Evolutionary conservation across 2,888 invertebrate genomes (phyloP), one percentile per base, ranked within the genome.

Genomic region (Sarcophaga carnaria): DNA sequence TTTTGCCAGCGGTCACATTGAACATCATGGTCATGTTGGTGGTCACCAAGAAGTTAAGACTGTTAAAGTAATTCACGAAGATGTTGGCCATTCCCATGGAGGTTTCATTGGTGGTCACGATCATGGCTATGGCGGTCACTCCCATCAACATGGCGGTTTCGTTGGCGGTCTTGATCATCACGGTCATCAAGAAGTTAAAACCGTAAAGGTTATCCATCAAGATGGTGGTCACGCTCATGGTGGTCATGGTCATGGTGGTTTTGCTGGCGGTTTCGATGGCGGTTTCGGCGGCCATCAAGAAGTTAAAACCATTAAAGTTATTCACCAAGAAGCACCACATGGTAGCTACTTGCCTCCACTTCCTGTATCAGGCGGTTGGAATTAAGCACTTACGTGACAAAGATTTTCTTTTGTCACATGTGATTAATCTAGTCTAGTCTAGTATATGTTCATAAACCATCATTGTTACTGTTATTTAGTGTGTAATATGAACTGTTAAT

Each of bases 321-420:
- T 88, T 37, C 84, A 91, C 89, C 74, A 82, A 49, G 72, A 88
- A 37, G 83, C 22, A 8, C 17, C 62, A 20, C 62, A n/a, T 70
- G 76, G 8, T 76, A 88, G 88, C 22, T 91, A 91, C 54, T 88
- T 91, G 90, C 91, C 91, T 14, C 90, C 91, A 64, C 47, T 17
- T 37, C 63, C 70, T 20, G 66, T 25, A 25, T 84, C 89, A 22
- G 87, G 88, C 60, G 89, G 83, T 87, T 91, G 90, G 90, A 89
- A 91, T 77, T 90, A 89, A 88, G 70, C 49, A 71, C 74, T 47
- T 69, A 74, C 8, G 74, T 74, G 72, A 47, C n/a, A 14, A 17
- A 1, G 20, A 4, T 6, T 8, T 62, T 4, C n/a, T 10, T 60
- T 49, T 37, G 22, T 37, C 69, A 54, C 75, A 85, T 89, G 89